phyloP scores from a whole-genome alignment of 64 coral and sea anemone genomes.

The Exaiptasia diaphana region DNA sequence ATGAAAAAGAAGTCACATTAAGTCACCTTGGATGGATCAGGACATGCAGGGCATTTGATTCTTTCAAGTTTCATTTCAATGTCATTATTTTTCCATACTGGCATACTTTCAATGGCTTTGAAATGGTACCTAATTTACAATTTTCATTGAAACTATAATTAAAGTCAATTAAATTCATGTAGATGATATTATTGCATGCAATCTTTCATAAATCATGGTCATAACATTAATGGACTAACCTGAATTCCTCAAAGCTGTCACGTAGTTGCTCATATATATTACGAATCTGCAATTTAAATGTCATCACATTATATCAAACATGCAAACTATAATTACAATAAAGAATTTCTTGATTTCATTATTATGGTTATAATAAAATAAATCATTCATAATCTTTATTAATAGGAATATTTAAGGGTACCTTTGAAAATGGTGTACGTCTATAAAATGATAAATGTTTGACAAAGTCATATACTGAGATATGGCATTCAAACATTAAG shows the following conservation, averaged over 20 bases:
- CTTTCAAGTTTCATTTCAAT: background rate
- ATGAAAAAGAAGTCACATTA: background rate
- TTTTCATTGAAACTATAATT: no score
- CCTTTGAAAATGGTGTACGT: background rate
- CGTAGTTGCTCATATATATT: conserved; percentile 10
- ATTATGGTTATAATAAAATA: background rate
- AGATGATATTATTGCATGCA: no score
- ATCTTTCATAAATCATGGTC: no score
- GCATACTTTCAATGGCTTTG: conserved; percentile 6
- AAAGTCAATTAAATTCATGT: no score
- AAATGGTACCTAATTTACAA: background rate
- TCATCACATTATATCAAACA: background rate
- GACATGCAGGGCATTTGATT: background rate
- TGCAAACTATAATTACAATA: background rate
- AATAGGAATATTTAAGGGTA: background rate
- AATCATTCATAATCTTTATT: no score
- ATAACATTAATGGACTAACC: no score
- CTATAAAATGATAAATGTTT: conserved; percentile 4
- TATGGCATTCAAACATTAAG: conserved; percentile 7
- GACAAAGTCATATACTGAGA: conserved; percentile 1
- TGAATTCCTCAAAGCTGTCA: conserved; percentile 3
- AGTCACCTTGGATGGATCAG: conserved; percentile 5
- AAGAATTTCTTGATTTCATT: background rate
- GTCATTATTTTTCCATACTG: background rate
- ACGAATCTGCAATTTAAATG: background rate